phyloP scores from a whole-genome alignment of 2,888 invertebrate species.

The Polydrusus tereticollis region DNA sequence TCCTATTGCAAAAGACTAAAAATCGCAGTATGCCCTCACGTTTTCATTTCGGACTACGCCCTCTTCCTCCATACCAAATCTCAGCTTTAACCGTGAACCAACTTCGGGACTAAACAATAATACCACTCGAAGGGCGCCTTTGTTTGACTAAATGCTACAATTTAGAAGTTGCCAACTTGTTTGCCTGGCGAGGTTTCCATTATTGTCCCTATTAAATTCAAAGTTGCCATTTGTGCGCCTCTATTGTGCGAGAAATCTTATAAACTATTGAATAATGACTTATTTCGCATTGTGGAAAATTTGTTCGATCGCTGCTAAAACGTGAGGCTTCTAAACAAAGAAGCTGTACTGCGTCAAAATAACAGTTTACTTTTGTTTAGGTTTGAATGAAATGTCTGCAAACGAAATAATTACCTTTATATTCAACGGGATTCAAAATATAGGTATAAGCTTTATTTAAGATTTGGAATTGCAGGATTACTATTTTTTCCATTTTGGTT shows the following conservation, averaged over 20 bases:
- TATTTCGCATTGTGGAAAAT: constrained; percentile 55
- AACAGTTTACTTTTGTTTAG: constrained; percentile 36
- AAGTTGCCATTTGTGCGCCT: constrained; percentile 65
- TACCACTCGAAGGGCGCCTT: constrained; percentile 61
- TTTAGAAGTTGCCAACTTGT: constrained; percentile 67
- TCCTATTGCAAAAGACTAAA: not conserved
- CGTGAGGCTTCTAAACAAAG: constrained; percentile 44
- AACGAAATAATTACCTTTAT: too few relatives aligned
- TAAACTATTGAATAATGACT: constrained; percentile 66
- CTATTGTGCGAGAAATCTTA: constrained; percentile 67
- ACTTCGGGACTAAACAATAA: constrained; percentile 61
- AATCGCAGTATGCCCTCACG: not conserved
- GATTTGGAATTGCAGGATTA: too few relatives aligned
- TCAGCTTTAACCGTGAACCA: constrained; percentile 57
- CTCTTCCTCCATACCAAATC: constrained; percentile 37
- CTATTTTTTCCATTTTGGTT: too few relatives aligned
- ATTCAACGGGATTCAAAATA: too few relatives aligned
- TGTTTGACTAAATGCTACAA: constrained; percentile 68
- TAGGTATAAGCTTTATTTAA: too few relatives aligned
- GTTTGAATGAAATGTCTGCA: constrained; percentile 19
- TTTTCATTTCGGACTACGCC: constrained; percentile 38
- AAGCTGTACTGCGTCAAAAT: constrained; percentile 34
- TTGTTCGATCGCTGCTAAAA: constrained; percentile 48
- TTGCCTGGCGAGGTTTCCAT: constrained; percentile 66
- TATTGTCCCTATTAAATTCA: constrained; percentile 67